Evolutionary conservation across 2,888 invertebrate species (phyloP).

Genomic region (Drosophila pseudotalamancana): DNA sequence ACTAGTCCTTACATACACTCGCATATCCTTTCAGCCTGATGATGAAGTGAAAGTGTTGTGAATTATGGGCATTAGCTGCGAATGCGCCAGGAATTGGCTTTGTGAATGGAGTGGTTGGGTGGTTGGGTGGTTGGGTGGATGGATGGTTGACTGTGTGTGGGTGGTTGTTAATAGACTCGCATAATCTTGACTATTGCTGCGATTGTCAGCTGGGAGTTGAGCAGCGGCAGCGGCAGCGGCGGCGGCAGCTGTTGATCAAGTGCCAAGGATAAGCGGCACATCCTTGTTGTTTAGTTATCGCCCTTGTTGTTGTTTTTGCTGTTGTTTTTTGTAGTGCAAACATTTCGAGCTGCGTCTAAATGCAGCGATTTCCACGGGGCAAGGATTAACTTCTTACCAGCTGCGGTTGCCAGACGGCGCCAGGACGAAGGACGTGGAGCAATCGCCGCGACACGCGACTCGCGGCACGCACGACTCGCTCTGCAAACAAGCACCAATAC

Average conservation of each 20-base stretch:
- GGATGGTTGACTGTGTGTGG: neutral
- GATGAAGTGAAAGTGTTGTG: constrained; percentile 79
- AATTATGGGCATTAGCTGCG: constrained; percentile 66
- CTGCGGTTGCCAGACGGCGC: constrained; percentile 43
- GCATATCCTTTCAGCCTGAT: constrained; percentile 49
- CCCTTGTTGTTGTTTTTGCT: neutral
- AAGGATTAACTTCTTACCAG: constrained; percentile 72
- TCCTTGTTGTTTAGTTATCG: constrained; percentile 22
- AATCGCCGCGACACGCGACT: constrained; percentile 62
- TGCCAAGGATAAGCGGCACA: constrained; percentile 67
- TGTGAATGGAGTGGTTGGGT: neutral
- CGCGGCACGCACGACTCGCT: constrained; percentile 62
- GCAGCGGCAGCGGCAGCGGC: constrained; percentile 57
- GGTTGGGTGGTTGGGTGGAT: neutral
- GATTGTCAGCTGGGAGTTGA: constrained; percentile 62
- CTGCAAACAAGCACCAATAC: constrained; percentile 51
- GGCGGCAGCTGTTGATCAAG: constrained; percentile 71
- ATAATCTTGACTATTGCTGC: constrained; percentile 31
- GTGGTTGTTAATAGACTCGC: constrained; percentile 25
- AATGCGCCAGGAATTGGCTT: constrained; percentile 43
- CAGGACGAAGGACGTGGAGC: constrained; percentile 23
- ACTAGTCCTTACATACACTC: constrained; percentile 33
- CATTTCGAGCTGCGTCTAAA: constrained; percentile 48
- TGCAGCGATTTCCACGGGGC: constrained; percentile 57
- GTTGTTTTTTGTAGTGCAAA: constrained; percentile 44